Conservation (phyloP, 2,888 invertebrate genomes). For the Chesias legatella region DNA sequence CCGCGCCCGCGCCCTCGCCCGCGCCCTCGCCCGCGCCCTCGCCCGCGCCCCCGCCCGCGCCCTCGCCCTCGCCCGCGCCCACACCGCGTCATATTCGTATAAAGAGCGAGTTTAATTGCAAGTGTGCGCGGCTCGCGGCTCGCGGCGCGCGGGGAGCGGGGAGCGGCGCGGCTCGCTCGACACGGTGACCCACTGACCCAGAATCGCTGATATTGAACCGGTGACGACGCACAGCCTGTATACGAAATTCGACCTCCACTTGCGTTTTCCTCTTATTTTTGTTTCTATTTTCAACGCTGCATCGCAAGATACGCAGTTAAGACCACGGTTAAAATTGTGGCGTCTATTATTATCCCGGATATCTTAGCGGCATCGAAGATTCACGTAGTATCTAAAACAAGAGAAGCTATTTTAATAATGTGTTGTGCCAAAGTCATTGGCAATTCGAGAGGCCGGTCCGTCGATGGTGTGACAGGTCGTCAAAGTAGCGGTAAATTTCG, state of each 20-base stretch:
- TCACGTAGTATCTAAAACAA: neutral
- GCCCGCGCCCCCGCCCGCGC: too few species aligned
- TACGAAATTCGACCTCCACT: constrained; percentile 73
- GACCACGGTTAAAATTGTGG: too few species aligned
- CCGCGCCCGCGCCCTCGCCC: too few species aligned
- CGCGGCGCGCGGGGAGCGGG: constrained; percentile 59
- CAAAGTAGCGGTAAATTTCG: constrained; percentile 48
- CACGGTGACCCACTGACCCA: constrained; percentile 78
- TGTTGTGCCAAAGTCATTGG: constrained; percentile 33
- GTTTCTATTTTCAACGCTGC: constrained; percentile 15
- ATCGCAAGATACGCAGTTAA: neutral
- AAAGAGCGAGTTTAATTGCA: constrained; percentile 63
- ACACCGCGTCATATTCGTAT: constrained; percentile 40
- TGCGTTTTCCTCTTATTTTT: constrained; percentile 54
- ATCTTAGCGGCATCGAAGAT: too few species aligned
- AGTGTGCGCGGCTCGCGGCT: constrained; percentile 47
- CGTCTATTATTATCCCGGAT: too few species aligned
- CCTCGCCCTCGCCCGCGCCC: too few species aligned
- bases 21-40: too few species aligned
- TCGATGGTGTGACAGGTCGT: constrained; percentile 34
- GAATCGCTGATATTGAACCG: constrained; percentile 78
- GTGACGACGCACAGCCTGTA: constrained; percentile 65
- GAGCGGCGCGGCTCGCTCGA: constrained; percentile 56
- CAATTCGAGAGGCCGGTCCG: constrained; percentile 7
- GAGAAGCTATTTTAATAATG: constrained; percentile 5